Conservation (phyloP, 2,797 vertebrate genomes). For the Myiothlypis chrysogaster region DNA sequence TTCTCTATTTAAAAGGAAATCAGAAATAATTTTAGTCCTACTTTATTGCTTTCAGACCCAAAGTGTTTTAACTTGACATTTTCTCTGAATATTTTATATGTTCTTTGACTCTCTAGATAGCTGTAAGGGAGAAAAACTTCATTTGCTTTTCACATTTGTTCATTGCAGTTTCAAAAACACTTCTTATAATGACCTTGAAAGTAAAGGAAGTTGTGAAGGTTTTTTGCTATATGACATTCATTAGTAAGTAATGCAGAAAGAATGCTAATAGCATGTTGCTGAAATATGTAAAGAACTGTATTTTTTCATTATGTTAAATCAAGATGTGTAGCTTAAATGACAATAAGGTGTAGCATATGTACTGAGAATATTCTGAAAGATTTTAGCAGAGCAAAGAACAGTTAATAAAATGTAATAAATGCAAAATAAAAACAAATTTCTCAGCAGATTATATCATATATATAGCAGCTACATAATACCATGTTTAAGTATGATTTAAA, state of each 20-base stretch:
- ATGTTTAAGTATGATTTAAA: neutral
- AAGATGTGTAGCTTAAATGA: constrained; percentile 15
- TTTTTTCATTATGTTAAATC: constrained; percentile 24
- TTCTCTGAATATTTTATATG: constrained; percentile 28
- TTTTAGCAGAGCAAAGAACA: neutral
- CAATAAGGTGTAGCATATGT: neutral
- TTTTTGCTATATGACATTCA: constrained; percentile 44
- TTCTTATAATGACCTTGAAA: constrained; percentile 56
- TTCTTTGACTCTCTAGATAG: constrained; percentile 17
- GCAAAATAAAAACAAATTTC: constrained; percentile 19
- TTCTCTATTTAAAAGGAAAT: neutral
- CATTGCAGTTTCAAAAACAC: constrained; percentile 27
- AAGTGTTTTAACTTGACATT: constrained; percentile 32
- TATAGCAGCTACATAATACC: constrained; percentile 8
- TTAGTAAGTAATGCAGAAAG: constrained; percentile 46
- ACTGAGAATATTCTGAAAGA: neutral
- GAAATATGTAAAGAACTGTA: neutral
- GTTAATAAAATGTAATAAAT: neutral
- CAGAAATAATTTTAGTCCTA: neutral
- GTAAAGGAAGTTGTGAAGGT: constrained; percentile 34
- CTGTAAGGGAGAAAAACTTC: constrained; percentile 9
- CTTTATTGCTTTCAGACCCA: neutral
- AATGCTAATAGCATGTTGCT: constrained; percentile 37
- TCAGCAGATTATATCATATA: neutral
- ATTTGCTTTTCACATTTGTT: constrained; percentile 37